These are phyloP conservation scores for Nesogale talazaci DNA, from an alignment of 2,113 vertebrate genomes.

Conservation along the genomic window DNA sequence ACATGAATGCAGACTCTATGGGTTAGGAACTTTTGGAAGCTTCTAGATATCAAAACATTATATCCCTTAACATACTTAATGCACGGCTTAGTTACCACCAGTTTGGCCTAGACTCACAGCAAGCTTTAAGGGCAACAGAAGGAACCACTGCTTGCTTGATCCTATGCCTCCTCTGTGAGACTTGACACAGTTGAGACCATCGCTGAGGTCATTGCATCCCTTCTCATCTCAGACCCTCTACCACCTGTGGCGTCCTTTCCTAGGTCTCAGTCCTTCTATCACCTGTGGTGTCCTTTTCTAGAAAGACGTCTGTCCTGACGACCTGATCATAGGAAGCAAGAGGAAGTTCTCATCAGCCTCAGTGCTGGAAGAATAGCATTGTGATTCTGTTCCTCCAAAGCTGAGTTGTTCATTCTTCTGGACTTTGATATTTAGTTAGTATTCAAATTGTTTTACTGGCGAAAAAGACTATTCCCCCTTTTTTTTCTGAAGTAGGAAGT, in stretches of 20 bases:
- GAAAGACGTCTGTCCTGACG: background rate
- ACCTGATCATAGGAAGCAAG: background rate
- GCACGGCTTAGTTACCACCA: background rate
- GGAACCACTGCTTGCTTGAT: no score
- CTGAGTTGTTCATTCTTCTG: background rate
- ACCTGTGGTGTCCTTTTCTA: background rate
- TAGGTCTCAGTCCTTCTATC: background rate
- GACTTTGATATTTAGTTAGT: background rate
- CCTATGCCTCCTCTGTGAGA: background rate
- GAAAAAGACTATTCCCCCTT: background rate
- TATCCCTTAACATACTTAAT: background rate
- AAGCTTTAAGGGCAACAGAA: background rate
- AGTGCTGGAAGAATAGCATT: background rate
- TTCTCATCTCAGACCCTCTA: background rate
- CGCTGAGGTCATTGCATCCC: background rate
- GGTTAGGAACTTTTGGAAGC: background rate
- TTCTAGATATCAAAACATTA: background rate
- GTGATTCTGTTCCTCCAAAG: background rate
- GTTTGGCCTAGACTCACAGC: background rate
- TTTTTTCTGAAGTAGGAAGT: background rate
- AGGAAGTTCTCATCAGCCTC: background rate
- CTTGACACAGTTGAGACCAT: background rate
- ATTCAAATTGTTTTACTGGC: background rate
- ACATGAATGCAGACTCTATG: background rate
- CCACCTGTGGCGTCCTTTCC: background rate